phyloP scores from a whole-genome alignment of 2,113 vertebrate species.

The Scomber japonicus region DNA sequence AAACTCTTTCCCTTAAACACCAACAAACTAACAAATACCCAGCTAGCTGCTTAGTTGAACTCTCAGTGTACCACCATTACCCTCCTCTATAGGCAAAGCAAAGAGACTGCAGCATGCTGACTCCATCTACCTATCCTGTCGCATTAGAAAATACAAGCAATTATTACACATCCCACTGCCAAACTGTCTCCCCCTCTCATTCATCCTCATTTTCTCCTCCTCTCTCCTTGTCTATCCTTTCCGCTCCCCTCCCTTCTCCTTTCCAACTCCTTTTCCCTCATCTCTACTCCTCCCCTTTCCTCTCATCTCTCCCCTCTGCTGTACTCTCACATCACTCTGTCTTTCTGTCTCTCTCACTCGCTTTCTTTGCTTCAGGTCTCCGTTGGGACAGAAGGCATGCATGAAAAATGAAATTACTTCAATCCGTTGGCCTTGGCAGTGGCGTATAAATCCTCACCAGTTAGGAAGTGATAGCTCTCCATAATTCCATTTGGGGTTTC shows the following conservation, averaged over 20 bases:
- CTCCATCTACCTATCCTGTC: constrained; percentile 46
- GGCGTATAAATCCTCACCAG: constrained; percentile 78
- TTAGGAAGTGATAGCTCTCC: constrained; percentile 77
- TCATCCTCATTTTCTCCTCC: constrained; percentile 42
- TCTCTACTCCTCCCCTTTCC: constrained; percentile 35
- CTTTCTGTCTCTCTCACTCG: constrained; percentile 14
- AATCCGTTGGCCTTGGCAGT: constrained; percentile 74
- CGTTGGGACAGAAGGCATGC: constrained; percentile 77
- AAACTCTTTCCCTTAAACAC: constrained; percentile 52
- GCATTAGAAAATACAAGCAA: constrained; percentile 65
- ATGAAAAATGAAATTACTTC: constrained; percentile 82
- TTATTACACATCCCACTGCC: constrained; percentile 57
- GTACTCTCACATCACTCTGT: constrained; percentile 42
- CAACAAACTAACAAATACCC: constrained; percentile 60
- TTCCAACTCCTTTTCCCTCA: constrained; percentile 21
- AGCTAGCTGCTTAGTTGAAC: constrained; percentile 48
- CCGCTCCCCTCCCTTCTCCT: constrained; percentile 17
- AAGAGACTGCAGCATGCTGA: constrained; percentile 5
- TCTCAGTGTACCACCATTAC: constrained; percentile 44
- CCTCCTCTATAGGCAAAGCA: constrained; percentile 44
- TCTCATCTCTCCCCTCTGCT: constrained; percentile 41
- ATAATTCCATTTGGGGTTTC: constrained; percentile 77
- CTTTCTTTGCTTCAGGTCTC: constrained; percentile 65
- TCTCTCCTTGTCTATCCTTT: constrained; percentile 34
- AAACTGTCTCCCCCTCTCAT: constrained; percentile 29